Evolutionary conservation across 2,797 vertebrate species (phyloP).

Genomic region (Tenualosa ilisha): DNA sequence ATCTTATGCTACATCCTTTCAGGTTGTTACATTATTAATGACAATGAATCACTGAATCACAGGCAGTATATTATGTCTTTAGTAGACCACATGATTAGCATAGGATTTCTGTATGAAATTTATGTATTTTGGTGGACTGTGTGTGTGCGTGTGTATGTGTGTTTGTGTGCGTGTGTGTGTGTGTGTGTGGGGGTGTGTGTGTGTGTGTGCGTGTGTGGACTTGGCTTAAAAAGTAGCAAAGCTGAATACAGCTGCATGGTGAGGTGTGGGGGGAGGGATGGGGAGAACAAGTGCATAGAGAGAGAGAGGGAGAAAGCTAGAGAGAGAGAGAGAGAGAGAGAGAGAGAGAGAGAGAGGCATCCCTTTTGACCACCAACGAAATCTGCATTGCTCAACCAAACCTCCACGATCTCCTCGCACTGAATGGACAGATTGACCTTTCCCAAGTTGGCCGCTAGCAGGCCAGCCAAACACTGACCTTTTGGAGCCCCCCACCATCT

Average conservation of each 20-base stretch:
- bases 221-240: background rate
- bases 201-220: background rate
- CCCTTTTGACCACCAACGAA: slow-evolving; percentile 43
- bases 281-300: background rate
- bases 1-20: too few relatives aligned
- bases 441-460: slow-evolving; percentile 48
- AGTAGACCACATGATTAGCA: background rate
- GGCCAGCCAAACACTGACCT: slow-evolving; percentile 58
- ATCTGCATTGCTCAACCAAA: slow-evolving; percentile 57
- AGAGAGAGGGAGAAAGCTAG: background rate
- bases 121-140: background rate
- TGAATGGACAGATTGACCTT: slow-evolving; percentile 61
- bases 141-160: too few relatives aligned
- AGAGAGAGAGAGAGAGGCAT: slow-evolving; percentile 47
- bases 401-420: slow-evolving; percentile 54
- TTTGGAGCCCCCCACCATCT: slow-evolving; percentile 57
- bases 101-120: background rate
- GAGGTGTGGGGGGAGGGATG: background rate
- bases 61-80: too few relatives aligned
- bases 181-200: background rate
- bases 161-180: too few relatives aligned
- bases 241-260: background rate
- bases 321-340: background rate
- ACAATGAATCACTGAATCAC: too few relatives aligned
- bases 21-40: too few relatives aligned